These are phyloP conservation scores for Sebastes wilsoni DNA, from an alignment of 2,797 vertebrate species.

Conservation along the genomic window DNA sequence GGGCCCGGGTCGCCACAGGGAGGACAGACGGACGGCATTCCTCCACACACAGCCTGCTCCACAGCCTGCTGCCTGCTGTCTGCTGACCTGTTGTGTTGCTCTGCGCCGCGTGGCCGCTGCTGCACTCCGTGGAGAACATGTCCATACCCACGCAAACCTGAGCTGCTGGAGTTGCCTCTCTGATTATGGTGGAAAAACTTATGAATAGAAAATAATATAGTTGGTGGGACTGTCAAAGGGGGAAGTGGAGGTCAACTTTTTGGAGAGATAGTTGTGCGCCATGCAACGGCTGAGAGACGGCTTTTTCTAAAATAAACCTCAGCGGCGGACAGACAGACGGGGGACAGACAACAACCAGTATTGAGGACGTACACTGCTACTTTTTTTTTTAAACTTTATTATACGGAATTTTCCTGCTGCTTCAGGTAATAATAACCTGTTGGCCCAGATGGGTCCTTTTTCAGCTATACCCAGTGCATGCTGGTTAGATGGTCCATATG, in stretches of 20 bases:
- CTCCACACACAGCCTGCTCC: constrained; percentile 50
- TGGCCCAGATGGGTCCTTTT: neutral
- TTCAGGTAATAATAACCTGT: constrained; percentile 67
- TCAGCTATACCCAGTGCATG: neutral
- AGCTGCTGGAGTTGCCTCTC: constrained; percentile 12
- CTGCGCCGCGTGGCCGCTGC: constrained; percentile 47
- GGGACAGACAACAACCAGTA: neutral
- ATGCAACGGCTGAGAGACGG: constrained; percentile 11
- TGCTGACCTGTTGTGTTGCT: constrained; percentile 76
- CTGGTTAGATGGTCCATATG: neutral
- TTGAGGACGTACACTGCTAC: constrained; percentile 18
- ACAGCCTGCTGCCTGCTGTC: constrained; percentile 68
- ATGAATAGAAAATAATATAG: neutral
- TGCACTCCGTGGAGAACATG: constrained; percentile 46
- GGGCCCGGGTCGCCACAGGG: constrained; percentile 86
- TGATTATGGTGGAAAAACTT: neutral
- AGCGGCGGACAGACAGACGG: neutral
- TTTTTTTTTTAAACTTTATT: constrained; percentile 10
- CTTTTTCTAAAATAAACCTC: constrained; percentile 22
- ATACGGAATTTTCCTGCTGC: constrained; percentile 41
- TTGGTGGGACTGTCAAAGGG: neutral
- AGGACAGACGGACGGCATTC: constrained; percentile 89
- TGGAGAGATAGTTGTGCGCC: constrained; percentile 14
- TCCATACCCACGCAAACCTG: constrained; percentile 35
- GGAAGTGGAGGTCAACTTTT: constrained; percentile 14